These are phyloP conservation scores for Oncopeltus fasciatus DNA, from an alignment of 1,140 invertebrate genomes.

Conservation along the genomic window DNA sequence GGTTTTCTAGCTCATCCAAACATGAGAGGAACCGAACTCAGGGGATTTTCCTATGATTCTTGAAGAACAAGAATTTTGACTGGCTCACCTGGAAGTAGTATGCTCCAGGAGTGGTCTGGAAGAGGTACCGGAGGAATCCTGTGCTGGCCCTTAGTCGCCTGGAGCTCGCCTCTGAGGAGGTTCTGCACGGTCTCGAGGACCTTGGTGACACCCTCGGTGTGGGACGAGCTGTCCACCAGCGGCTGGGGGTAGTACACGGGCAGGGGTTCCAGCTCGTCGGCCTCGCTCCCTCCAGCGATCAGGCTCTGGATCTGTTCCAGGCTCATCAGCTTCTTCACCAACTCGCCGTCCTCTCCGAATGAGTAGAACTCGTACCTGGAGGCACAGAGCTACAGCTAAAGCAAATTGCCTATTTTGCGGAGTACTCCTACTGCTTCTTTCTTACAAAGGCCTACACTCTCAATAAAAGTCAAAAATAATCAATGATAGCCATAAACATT, in stretches of 20 bases:
- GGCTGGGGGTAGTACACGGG: conserved; percentile 25
- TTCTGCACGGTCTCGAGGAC: conserved; percentile 67
- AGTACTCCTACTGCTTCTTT: too few species aligned
- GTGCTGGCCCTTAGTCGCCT: conserved; percentile 44
- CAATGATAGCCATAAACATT: too few species aligned
- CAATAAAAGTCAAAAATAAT: too few species aligned
- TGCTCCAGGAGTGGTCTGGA: conserved; percentile 61
- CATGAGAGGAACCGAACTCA: too few species aligned
- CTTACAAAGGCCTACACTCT: too few species aligned
- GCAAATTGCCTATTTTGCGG: too few species aligned
- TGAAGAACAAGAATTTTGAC: too few species aligned
- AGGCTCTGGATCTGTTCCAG: conserved; percentile 67
- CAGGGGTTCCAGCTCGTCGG: conserved; percentile 25
- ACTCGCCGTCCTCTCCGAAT: conserved; percentile 62
- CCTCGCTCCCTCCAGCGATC: conserved; percentile 60
- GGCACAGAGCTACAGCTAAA: too few species aligned
- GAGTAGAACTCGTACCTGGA: conserved; percentile 77
- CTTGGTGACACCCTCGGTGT: conserved; percentile 52
- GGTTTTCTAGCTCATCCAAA: too few species aligned
- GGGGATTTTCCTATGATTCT: too few species aligned
- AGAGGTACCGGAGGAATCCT: conserved; percentile 32
- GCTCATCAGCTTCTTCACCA: conserved; percentile 67
- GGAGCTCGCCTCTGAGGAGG: conserved; percentile 61
- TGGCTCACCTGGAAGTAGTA: conserved; percentile 49
- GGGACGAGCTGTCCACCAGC: conserved; percentile 23